These are phyloP conservation scores for Macaca nemestrina DNA, from an alignment of 2,113 vertebrate genomes.

Conservation along the genomic window DNA sequence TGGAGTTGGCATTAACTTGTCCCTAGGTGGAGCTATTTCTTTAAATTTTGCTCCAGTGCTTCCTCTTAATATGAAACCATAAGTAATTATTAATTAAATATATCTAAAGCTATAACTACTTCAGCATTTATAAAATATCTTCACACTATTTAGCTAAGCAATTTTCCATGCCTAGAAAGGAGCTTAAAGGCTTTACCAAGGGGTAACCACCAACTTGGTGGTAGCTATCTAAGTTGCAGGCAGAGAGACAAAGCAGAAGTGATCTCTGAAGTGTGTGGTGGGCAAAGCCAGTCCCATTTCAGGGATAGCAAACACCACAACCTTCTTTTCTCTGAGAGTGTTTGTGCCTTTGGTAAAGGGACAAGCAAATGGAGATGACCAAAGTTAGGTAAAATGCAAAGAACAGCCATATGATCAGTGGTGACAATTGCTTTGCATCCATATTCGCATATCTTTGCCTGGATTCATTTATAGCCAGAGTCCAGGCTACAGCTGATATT, in stretches of 20 bases:
- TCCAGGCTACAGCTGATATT: too few species aligned
- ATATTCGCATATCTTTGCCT: not conserved
- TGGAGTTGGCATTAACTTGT: conserved; percentile 9
- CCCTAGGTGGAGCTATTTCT: conserved; percentile 77
- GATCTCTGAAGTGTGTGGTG: not conserved
- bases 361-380: not conserved
- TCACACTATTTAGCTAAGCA: conserved; percentile 43
- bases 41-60: conserved; percentile 61
- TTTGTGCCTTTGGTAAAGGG: not conserved
- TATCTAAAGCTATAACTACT: conserved; percentile 23
- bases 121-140: conserved; percentile 14
- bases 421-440: not conserved
- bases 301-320: not conserved
- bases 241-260: not conserved
- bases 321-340: not conserved
- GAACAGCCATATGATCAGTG: not conserved
- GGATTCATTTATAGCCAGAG: not conserved
- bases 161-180: not conserved
- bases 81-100: conserved; percentile 51
- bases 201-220: not conserved
- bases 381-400: not conserved
- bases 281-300: not conserved
- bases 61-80: conserved; percentile 40
- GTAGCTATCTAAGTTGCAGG: not conserved
- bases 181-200: not conserved